These are phyloP conservation scores for Gandaritis pyraliata DNA, from an alignment of 2,888 invertebrate species.

Conservation along the genomic window DNA sequence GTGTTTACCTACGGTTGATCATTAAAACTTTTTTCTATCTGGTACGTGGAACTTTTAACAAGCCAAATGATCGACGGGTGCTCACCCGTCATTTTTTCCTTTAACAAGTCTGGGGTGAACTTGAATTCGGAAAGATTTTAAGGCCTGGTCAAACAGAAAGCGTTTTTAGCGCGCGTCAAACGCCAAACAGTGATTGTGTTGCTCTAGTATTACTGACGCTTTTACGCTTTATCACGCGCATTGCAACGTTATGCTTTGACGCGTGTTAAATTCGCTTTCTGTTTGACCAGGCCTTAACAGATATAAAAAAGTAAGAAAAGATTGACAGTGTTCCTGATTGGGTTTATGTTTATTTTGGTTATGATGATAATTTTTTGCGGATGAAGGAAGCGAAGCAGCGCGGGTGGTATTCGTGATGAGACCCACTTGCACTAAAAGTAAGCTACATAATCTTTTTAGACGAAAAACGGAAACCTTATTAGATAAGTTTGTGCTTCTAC, in stretches of 20 bases:
- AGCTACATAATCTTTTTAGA: slow-evolving; percentile 7
- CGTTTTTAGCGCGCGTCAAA: not conserved
- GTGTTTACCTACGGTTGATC: slow-evolving; percentile 52
- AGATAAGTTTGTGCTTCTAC: not conserved
- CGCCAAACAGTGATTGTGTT: too few species aligned
- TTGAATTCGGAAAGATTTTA: slow-evolving; percentile 25
- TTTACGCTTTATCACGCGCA: too few species aligned
- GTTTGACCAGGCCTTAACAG: not conserved
- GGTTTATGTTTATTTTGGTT: slow-evolving; percentile 11
- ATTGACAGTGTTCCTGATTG: slow-evolving; percentile 30
- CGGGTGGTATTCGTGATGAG: slow-evolving; percentile 2
- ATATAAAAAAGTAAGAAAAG: slow-evolving; percentile 17
- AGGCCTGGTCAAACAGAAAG: too few species aligned
- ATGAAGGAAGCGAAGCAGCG: slow-evolving; percentile 5
- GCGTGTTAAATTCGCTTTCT: too few species aligned
- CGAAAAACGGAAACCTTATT: not conserved
- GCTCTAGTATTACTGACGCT: too few species aligned
- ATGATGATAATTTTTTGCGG: slow-evolving; percentile 3
- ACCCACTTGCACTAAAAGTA: slow-evolving; percentile 4
- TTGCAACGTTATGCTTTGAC: too few species aligned
- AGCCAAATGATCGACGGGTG: slow-evolving; percentile 58
- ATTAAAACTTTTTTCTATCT: slow-evolving; percentile 63
- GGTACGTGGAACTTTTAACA: slow-evolving; percentile 59
- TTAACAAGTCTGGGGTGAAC: slow-evolving; percentile 39
- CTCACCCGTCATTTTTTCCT: slow-evolving; percentile 38